A percentile compares a stretch with the other conserved stretches of the same genome.
These are phyloP conservation scores for Elanus axillaris DNA, from an alignment of 2,113 vertebrate genomes.

Conservation along the genomic window DNA sequence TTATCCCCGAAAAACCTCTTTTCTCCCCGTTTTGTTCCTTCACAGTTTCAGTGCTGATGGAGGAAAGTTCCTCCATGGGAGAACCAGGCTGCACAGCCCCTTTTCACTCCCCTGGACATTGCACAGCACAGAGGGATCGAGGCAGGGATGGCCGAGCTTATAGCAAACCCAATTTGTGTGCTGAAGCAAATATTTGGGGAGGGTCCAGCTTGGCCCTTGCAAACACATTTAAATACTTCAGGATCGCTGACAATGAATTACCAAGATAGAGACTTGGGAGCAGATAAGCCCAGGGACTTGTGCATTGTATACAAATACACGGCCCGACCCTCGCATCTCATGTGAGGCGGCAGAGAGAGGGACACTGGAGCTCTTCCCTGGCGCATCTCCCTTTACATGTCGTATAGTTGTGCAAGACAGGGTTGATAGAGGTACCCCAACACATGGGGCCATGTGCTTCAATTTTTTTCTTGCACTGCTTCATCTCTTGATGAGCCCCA, in stretches of 20 bases:
- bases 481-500: not conserved
- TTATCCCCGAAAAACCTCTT: not conserved
- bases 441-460: rapidly evolving
- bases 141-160: rapidly evolving
- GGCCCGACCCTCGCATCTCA: not conserved
- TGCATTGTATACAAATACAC: slow-evolving; percentile 27
- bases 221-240: not conserved
- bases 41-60: not conserved
- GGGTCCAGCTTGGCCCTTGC: not conserved
- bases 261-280: not conserved
- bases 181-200: slow-evolving; percentile 16
- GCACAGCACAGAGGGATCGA: no score
- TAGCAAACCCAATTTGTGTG: not conserved
- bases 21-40: not conserved
- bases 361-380: not conserved
- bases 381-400: not conserved
- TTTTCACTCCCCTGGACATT: not conserved
- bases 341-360: rapidly evolving
- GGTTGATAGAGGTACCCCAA: not conserved
- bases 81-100: not conserved
- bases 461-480: not conserved
- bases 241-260: not conserved
- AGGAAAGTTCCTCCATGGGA: not conserved
- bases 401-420: not conserved
- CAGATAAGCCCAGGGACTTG: not conserved